Conservation (phyloP, 2,797 vertebrate genomes). For the Garrulus glandarius region DNA sequence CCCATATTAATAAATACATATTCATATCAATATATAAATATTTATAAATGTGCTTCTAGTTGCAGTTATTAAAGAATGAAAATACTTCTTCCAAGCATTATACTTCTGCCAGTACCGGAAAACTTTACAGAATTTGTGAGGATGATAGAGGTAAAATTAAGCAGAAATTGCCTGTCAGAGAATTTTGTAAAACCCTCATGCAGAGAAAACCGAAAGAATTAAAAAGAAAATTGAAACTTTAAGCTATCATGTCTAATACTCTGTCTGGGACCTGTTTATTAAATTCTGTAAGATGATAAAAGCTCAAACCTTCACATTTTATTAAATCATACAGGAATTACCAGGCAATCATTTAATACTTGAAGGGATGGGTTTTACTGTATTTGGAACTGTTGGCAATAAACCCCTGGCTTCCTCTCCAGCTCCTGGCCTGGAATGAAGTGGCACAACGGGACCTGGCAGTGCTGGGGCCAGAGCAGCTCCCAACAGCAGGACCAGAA, state of each 20-base stretch:
- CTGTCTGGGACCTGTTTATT: slow-evolving; percentile 8
- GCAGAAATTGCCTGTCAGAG: not conserved
- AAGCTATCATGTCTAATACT: not conserved
- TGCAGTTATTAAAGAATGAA: not conserved
- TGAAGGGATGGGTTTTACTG: not conserved
- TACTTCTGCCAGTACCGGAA: not conserved
- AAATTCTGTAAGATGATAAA: not conserved
- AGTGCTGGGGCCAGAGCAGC: not conserved
- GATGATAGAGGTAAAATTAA: not conserved
- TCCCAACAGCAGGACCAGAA: not conserved
- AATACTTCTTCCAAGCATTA: not conserved
- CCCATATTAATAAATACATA: not conserved
- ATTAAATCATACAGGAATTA: slow-evolving; percentile 23
- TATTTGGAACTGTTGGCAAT: not conserved
- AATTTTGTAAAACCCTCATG: not conserved
- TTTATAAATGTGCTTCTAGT: not conserved
- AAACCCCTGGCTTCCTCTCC: fast-evolving
- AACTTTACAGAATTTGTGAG: not conserved
- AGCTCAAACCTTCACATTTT: not conserved
- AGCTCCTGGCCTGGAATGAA: not conserved
- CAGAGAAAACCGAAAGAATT: not conserved
- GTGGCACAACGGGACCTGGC: not conserved
- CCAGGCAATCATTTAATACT: not conserved
- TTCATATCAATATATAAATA: not conserved
- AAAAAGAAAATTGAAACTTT: not conserved